Evolutionary conservation across 2,113 vertebrate genomes (phyloP).

Genomic region (Melanerpes aurifrons): DNA sequence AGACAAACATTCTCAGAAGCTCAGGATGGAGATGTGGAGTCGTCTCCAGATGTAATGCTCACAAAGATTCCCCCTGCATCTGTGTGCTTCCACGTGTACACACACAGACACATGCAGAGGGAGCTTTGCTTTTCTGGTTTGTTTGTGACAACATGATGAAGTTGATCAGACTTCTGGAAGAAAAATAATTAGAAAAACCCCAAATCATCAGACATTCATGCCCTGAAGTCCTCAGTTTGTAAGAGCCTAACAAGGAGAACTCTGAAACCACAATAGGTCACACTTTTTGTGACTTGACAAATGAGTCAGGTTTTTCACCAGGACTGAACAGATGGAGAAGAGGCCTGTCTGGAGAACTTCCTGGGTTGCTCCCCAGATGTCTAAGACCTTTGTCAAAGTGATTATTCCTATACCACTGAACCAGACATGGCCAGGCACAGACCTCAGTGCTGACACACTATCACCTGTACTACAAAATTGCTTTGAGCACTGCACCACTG

Average conservation of each 20-base stretch:
- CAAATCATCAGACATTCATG: background rate
- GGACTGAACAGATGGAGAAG: conserved; percentile 21
- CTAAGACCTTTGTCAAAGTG: background rate
- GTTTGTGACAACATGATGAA: background rate
- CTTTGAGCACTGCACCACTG: background rate
- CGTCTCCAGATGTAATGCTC: background rate
- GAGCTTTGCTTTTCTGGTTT: background rate
- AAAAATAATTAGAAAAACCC: background rate
- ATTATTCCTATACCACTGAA: background rate
- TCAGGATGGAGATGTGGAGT: background rate
- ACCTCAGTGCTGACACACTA: background rate
- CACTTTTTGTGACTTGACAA: background rate
- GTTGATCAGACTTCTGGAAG: background rate
- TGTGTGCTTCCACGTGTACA: rapidly evolving
- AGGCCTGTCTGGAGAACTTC: background rate
- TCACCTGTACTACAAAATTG: background rate
- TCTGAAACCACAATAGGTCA: background rate
- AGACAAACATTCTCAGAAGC: background rate
- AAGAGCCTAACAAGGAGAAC: background rate
- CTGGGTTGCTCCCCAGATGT: background rate
- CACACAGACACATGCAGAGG: background rate
- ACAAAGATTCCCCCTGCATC: background rate
- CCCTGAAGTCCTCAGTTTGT: background rate
- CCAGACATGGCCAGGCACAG: rapidly evolving
- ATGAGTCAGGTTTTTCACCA: background rate